Evolutionary conservation across 2,888 invertebrate genomes (phyloP).

Genomic region (Cheilosia variabilis): DNA sequence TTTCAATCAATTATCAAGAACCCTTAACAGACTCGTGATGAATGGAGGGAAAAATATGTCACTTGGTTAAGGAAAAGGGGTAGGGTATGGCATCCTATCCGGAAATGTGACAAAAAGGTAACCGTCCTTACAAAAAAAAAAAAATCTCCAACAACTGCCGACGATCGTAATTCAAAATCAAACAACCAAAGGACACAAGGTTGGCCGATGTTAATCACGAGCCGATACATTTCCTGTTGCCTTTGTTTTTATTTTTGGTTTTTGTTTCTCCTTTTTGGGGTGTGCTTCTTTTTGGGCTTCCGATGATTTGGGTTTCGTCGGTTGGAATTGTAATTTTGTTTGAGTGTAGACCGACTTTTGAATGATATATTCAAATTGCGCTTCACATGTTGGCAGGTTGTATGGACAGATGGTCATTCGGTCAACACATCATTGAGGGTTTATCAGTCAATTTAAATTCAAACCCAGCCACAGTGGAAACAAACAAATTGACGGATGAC

Average conservation of each 20-base stretch:
- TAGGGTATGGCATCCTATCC: too few relatives aligned
- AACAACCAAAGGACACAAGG: conserved; percentile 52
- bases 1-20: too few relatives aligned
- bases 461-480: background rate
- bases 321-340: conserved; percentile 22
- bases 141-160: too few relatives aligned
- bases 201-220: conserved; percentile 63
- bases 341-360: conserved; percentile 55
- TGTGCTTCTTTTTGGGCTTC: conserved; percentile 7
- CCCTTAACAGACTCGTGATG: too few relatives aligned
- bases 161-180: conserved; percentile 60
- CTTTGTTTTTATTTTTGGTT: conserved; percentile 4
- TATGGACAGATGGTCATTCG: background rate
- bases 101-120: too few relatives aligned
- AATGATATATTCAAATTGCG: conserved; percentile 33
- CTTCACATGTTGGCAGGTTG: background rate
- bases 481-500: conserved; percentile 4
- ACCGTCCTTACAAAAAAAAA: too few relatives aligned
- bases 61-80: too few relatives aligned
- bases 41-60: too few relatives aligned
- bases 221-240: conserved; percentile 61
- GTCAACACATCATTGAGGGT: conserved; percentile 21
- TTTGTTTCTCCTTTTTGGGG: background rate
- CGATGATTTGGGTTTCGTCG: conserved; percentile 36
- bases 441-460: conserved; percentile 12